These are phyloP conservation scores for Dasyurus viverrinus DNA, from an alignment of 2,113 vertebrate genomes.

Conservation along the genomic window DNA sequence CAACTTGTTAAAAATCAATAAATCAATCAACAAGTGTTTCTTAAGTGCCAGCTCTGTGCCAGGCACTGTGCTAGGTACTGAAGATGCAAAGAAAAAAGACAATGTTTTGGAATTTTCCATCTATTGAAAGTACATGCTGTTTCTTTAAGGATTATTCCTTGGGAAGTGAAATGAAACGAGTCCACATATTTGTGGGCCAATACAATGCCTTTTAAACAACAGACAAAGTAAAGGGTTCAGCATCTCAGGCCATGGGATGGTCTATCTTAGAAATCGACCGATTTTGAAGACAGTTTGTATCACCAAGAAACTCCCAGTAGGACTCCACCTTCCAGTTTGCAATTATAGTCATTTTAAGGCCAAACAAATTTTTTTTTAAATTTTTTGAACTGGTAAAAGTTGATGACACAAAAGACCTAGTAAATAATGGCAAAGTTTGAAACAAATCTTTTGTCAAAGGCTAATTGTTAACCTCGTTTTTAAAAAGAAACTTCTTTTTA, in stretches of 20 bases:
- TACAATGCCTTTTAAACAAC: slow-evolving; percentile 55
- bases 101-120: neutral
- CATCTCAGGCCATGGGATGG: slow-evolving; percentile 62
- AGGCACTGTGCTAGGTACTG: slow-evolving; percentile 37
- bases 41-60: neutral
- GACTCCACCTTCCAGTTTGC: slow-evolving; percentile 80
- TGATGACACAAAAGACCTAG: slow-evolving; percentile 87
- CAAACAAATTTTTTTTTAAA: slow-evolving; percentile 85
- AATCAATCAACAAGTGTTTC: neutral
- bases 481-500: slow-evolving; percentile 69
- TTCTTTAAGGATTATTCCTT: slow-evolving; percentile 41
- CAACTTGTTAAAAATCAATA: neutral
- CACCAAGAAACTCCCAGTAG: slow-evolving; percentile 78
- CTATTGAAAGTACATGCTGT: slow-evolving; percentile 41
- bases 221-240: slow-evolving; percentile 61
- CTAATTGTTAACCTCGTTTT: slow-evolving; percentile 87
- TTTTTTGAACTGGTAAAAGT: slow-evolving; percentile 86
- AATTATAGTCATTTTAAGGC: slow-evolving; percentile 83
- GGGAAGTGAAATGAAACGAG: slow-evolving; percentile 69
- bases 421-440: slow-evolving; percentile 85
- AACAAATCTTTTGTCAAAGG: slow-evolving; percentile 87
- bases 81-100: neutral
- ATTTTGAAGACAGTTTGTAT: slow-evolving; percentile 69
- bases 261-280: slow-evolving; percentile 68
- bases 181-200: slow-evolving; percentile 47